A percentile compares a stretch with the other conserved stretches of the same genome.
Evolutionary conservation across 2,888 invertebrate genomes (phyloP).

Genomic region (Mechanitis mazaeus): DNA sequence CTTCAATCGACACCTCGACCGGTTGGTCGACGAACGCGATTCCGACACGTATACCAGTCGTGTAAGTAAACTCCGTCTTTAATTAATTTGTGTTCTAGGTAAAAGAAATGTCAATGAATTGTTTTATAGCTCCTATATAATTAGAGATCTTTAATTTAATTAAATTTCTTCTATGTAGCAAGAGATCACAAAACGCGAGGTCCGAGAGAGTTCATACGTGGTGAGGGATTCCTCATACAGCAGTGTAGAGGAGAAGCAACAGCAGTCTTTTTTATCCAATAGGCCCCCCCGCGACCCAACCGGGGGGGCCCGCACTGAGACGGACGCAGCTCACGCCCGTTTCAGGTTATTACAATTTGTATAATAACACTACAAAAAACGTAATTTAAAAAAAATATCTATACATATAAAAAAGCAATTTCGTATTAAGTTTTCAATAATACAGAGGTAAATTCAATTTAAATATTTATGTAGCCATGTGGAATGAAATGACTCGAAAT

Average conservation of each 20-base stretch:
- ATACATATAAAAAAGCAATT: background rate
- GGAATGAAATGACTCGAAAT: conserved; percentile 4
- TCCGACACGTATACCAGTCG: conserved; percentile 63
- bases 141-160: too few species aligned
- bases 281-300: conserved; percentile 76
- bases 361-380: background rate
- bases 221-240: conserved; percentile 70
- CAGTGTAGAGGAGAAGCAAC: conserved; percentile 65
- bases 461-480: conserved; percentile 5
- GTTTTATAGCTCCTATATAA: too few species aligned
- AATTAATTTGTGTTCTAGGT: background rate
- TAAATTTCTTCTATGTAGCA: conserved; percentile 42
- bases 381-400: background rate
- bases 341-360: conserved; percentile 52
- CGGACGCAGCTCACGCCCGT: conserved; percentile 75
- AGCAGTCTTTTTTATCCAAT: conserved; percentile 78
- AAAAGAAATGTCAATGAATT: too few species aligned
- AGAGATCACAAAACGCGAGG: conserved; percentile 61
- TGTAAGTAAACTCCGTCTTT: conserved; percentile 42
- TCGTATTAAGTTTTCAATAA: background rate
- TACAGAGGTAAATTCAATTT: conserved; percentile 2
- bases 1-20: conserved; percentile 66
- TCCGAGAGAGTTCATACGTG: conserved; percentile 67
- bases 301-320: conserved; percentile 76
- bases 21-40: conserved; percentile 62